Conservation (phyloP, 2,888 invertebrate species). For the Macropis europaea region DNA sequence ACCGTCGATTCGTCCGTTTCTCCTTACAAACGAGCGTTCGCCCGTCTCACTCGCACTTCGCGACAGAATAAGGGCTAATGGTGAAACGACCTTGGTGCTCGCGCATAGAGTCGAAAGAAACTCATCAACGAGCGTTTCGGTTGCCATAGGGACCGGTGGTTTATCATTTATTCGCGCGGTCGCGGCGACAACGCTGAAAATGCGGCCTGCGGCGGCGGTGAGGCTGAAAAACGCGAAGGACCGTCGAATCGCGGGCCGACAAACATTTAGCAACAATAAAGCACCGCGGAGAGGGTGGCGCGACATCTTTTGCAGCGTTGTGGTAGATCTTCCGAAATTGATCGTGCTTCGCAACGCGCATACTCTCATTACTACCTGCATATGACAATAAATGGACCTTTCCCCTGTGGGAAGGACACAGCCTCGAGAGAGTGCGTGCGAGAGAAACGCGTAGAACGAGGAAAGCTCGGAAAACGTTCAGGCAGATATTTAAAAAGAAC, state of each 20-base stretch:
- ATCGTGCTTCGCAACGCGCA: constrained; percentile 64
- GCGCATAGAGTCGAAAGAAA: not conserved
- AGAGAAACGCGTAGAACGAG: not conserved
- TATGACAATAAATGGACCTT: constrained; percentile 65
- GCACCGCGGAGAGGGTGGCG: constrained; percentile 38
- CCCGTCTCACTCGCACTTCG: not conserved
- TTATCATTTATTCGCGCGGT: constrained; percentile 8
- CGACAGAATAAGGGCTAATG: not conserved
- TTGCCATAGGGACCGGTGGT: constrained; percentile 7
- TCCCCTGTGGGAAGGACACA: constrained; percentile 39
- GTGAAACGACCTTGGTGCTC: not conserved
- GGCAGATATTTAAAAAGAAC: not conserved
- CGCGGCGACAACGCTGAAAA: not conserved
- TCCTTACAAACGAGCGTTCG: not conserved
- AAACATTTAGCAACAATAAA: constrained; percentile 60
- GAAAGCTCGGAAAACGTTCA: not conserved
- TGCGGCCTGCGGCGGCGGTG: not conserved
- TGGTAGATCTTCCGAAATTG: constrained; percentile 64
- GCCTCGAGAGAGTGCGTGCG: constrained; percentile 41
- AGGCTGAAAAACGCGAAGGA: not conserved
- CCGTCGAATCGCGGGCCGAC: not conserved
- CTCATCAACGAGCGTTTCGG: not conserved
- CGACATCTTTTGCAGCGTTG: constrained; percentile 62
- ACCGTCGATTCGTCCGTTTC: not conserved
- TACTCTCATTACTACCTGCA: constrained; percentile 61